Percentiles rank a stretch among this genome's conserved stretches.
Evolutionary conservation across 2,888 invertebrate species (phyloP).

Genomic region (Acanthococcus lagerstroemiae): DNA sequence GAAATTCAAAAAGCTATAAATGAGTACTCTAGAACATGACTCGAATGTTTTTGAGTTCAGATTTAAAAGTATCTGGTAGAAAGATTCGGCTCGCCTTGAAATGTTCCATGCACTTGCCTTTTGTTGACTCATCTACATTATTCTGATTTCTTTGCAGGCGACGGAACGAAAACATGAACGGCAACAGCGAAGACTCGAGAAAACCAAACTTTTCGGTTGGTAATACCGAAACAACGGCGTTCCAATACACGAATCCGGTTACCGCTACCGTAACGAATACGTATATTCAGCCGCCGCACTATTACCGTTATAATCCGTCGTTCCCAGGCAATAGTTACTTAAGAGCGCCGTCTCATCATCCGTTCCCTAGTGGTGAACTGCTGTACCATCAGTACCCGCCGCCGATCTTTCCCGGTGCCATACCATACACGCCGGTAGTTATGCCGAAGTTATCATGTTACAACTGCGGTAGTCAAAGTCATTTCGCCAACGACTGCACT

Average conservation of each 20-base stretch:
- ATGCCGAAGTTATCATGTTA: slow-evolving; percentile 68
- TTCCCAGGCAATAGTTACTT: slow-evolving; percentile 14
- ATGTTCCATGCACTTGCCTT: background rate
- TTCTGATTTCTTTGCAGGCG: background rate
- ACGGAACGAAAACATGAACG: slow-evolving; percentile 11
- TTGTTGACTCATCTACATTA: background rate
- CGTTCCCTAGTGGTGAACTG: slow-evolving; percentile 34
- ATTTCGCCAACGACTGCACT: slow-evolving; percentile 76
- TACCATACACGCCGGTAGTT: slow-evolving; percentile 23
- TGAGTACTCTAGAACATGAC: too few species aligned
- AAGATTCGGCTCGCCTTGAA: too few species aligned
- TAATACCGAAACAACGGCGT: background rate
- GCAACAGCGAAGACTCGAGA: slow-evolving; percentile 5
- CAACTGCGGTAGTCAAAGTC: slow-evolving; percentile 80
- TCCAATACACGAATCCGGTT: slow-evolving; percentile 4
- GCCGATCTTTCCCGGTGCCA: slow-evolving; percentile 32
- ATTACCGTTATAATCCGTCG: background rate
- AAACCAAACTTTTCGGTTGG: background rate
- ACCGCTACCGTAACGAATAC: slow-evolving; percentile 9
- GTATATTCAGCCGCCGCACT: slow-evolving; percentile 10
- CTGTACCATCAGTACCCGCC: slow-evolving; percentile 35
- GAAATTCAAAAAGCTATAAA: too few species aligned
- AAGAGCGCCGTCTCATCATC: slow-evolving; percentile 1
- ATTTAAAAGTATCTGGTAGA: too few species aligned
- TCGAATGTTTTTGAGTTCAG: too few species aligned